phyloP scores from a whole-genome alignment of 2,797 vertebrate genomes.

The Gambusia yucatana region DNA sequence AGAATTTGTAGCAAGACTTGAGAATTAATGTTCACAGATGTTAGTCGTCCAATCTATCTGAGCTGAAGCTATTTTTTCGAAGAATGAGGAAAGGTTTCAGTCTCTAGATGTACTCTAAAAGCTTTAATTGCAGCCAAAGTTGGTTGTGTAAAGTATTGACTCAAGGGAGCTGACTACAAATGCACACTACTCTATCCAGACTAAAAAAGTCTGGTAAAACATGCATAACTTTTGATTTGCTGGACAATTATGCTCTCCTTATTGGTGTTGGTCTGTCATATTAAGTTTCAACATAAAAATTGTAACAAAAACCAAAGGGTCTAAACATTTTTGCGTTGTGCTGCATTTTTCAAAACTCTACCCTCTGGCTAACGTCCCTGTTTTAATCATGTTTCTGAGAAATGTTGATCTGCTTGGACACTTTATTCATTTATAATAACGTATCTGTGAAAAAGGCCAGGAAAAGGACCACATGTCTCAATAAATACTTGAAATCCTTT shows the following conservation, averaged over 20 bases:
- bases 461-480: not conserved
- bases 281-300: not conserved
- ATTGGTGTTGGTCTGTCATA: not conserved
- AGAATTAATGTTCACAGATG: not conserved
- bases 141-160: not conserved
- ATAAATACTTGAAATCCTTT: not conserved
- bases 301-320: not conserved
- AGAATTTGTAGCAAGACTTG: not conserved
- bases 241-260: not conserved
- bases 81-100: not conserved
- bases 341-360: not conserved
- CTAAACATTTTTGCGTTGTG: not conserved
- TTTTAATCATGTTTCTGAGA: not conserved
- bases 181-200: not conserved
- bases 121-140: not conserved
- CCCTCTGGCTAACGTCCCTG: not conserved
- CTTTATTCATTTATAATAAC: not conserved
- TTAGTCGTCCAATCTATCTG: not conserved
- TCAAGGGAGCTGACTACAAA: not conserved
- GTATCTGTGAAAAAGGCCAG: not conserved
- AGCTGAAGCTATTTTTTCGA: not conserved
- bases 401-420: not conserved
- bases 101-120: not conserved
- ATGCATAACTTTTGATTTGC: not conserved
- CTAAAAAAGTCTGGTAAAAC: not conserved